Evolutionary conservation across 2,113 vertebrate species (phyloP).

Genomic region (Rhea pennata): DNA sequence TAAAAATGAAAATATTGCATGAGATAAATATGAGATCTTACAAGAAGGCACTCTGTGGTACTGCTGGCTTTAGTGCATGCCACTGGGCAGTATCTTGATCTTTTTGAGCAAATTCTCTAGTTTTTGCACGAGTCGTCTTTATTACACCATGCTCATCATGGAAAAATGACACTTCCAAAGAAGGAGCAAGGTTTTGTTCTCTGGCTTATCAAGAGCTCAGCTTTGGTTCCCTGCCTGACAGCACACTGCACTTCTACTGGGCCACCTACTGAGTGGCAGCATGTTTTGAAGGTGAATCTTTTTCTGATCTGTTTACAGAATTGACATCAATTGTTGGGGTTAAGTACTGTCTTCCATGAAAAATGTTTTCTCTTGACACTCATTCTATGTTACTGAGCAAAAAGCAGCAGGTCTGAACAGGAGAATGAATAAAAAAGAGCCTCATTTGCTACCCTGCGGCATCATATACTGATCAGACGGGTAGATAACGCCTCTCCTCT

Average conservation of each 20-base stretch:
- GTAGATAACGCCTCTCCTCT: neutral
- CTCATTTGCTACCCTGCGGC: neutral
- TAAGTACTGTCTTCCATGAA: neutral
- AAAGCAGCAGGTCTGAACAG: slow-evolving; percentile 44
- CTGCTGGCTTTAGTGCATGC: neutral
- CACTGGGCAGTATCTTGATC: neutral
- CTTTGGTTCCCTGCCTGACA: neutral
- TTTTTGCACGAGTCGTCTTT: neutral
- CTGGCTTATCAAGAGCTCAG: neutral
- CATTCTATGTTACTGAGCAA: neutral
- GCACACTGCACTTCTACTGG: neutral
- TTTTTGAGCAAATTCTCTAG: neutral
- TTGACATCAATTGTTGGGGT: neutral
- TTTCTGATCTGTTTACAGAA: neutral
- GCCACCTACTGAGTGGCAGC: neutral
- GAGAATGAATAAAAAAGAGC: neutral
- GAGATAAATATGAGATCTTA: neutral
- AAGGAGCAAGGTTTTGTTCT: neutral
- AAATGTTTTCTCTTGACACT: slow-evolving; percentile 11
- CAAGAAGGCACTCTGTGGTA: neutral
- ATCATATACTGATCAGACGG: neutral
- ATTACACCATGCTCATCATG: neutral
- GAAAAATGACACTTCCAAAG: neutral
- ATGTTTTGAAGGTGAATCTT: neutral
- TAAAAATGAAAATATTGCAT: neutral